Conservation (phyloP, 1,140 invertebrate species). For the Episyrphus balteatus region DNA sequence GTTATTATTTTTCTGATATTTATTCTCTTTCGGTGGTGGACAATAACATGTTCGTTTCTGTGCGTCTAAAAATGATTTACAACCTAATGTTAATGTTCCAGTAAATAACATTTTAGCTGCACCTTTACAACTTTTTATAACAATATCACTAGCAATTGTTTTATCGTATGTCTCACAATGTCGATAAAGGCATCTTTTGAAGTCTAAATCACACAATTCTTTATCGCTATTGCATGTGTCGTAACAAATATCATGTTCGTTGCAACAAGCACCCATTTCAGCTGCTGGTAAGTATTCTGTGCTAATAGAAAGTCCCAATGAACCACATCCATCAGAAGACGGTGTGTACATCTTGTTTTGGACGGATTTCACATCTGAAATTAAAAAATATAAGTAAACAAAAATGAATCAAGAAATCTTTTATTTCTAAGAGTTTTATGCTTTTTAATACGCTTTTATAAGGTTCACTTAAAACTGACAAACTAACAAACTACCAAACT, state of each 20-base stretch:
- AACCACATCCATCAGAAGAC: conserved; percentile 70
- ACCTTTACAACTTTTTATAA: conserved; percentile 65
- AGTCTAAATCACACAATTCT: conserved; percentile 75
- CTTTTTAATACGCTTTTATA: too few species aligned
- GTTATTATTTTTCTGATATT: not conserved
- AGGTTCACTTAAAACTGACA: too few species aligned
- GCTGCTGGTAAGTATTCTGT: conserved; percentile 61
- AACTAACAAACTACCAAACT: too few species aligned
- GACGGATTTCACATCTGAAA: conserved; percentile 51
- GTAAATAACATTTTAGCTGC: conserved; percentile 74
- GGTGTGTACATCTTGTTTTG: conserved; percentile 63
- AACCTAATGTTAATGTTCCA: conserved; percentile 68
- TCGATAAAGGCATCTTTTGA: conserved; percentile 73
- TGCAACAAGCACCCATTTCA: conserved; percentile 75
- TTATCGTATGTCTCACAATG: conserved; percentile 63
- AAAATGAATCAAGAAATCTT: too few species aligned
- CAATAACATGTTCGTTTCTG: conserved; percentile 72
- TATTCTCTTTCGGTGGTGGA: conserved; percentile 11
- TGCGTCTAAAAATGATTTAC: conserved; percentile 69
- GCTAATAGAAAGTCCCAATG: conserved; percentile 58
- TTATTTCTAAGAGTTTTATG: too few species aligned
- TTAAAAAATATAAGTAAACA: not conserved
- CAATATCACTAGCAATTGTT: conserved; percentile 44
- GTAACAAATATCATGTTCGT: conserved; percentile 79
- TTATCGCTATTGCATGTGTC: conserved; percentile 78